phyloP scores from a whole-genome alignment of 2,113 vertebrate species.

The Enhydra lutris region DNA sequence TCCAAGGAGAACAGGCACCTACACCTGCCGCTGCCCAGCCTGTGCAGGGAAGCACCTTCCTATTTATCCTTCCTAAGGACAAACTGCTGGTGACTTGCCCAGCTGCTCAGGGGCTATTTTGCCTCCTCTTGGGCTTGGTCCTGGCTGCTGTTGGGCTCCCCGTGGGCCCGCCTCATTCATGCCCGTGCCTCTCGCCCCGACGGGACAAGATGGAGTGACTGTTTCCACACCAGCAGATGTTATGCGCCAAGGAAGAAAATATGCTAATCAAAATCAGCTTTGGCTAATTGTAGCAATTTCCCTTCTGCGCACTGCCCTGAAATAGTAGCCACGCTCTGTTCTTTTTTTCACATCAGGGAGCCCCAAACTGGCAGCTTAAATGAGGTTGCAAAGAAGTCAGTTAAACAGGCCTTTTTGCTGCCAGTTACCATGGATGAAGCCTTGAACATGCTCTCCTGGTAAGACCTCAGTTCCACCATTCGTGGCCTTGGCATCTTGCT shows the following conservation, averaged over 20 bases:
- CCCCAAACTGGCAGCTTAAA: conserved; percentile 55
- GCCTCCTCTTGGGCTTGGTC: background rate
- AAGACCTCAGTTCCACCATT: background rate
- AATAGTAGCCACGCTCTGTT: conserved; percentile 49
- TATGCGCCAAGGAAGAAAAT: conserved; percentile 51
- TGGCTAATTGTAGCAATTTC: conserved; percentile 32
- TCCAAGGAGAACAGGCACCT: background rate
- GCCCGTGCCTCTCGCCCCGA: background rate
- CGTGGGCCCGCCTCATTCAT: background rate
- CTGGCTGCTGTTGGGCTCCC: background rate
- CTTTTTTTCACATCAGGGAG: conserved; percentile 57
- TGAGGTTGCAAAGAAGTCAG: conserved; percentile 21
- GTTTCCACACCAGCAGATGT: conserved; percentile 67
- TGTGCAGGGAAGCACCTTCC: background rate
- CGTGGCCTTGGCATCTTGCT: background rate
- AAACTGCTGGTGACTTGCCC: background rate
- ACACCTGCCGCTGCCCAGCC: background rate
- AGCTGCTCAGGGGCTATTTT: background rate
- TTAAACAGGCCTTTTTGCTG: conserved; percentile 13
- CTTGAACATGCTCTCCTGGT: background rate
- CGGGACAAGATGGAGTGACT: conserved; percentile 36
- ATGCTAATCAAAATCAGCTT: conserved; percentile 53
- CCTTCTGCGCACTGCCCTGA: conserved; percentile 56
- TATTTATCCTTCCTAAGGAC: background rate
- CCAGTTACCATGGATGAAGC: background rate